Percentiles rank a stretch among this genome's conserved stretches.
Conservation (phyloP, 2,797 vertebrate genomes). For the Takifugu ocellatus region DNA sequence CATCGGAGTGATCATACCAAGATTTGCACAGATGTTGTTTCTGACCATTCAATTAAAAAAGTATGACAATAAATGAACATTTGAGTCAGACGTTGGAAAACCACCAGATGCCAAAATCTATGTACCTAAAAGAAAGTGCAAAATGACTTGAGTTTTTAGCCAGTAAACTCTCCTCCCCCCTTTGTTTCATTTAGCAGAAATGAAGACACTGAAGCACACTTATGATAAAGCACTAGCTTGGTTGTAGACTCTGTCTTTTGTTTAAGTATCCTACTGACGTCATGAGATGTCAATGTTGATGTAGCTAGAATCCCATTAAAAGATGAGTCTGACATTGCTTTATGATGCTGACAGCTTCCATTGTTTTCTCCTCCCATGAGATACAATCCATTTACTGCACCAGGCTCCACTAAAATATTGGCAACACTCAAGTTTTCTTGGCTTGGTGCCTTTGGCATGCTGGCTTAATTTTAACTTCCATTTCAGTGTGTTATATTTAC, state of each 20-base stretch:
- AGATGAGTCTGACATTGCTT: conserved; percentile 41
- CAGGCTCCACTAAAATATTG: conserved; percentile 50
- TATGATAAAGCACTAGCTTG: conserved; percentile 5
- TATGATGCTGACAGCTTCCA: conserved; percentile 41
- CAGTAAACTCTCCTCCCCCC: background rate
- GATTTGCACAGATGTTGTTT: background rate
- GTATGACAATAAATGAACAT: no score
- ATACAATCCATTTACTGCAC: conserved; percentile 49
- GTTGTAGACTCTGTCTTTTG: background rate
- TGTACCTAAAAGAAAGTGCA: no score
- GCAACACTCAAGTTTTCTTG: conserved; percentile 60
- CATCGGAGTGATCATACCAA: background rate
- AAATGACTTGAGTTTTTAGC: background rate
- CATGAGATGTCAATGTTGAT: conserved; percentile 31
- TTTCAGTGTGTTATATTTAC: conserved; percentile 58
- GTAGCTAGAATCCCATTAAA: conserved; percentile 43
- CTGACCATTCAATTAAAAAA: no score
- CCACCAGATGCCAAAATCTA: no score
- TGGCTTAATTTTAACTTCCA: conserved; percentile 58
- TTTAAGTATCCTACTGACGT: conserved; percentile 25
- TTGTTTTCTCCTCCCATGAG: conserved; percentile 31
- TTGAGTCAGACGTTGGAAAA: no score
- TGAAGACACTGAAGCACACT: conserved; percentile 1
- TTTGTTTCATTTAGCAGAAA: background rate
- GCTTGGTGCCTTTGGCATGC: conserved; percentile 60